Base-by-base conservation (phyloP, 2,113 vertebrate species). In the Colistium nudipinnis region DNA sequence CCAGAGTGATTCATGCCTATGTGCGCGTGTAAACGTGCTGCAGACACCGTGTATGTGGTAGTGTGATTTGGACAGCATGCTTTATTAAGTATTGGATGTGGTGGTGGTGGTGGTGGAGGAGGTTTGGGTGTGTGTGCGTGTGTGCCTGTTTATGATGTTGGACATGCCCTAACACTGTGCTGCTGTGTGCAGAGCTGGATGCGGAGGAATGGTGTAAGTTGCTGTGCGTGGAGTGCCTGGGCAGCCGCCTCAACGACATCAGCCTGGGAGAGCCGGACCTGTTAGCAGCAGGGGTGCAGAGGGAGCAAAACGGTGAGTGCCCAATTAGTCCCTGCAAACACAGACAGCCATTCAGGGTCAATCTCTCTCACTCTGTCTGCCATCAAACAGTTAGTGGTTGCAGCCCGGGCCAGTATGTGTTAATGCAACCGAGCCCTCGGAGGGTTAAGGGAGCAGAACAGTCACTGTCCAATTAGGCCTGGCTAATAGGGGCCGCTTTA, bases 201-300 rank as follows among this genome's bases (percentile, higher is more conserved):
- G 97, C 98, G 0, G 98, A 99, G 86, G 97, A 99, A 70, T 99
- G 98, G 98, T 99, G 96, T 86, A 99, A 99, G 75, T 94, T 97
- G 74, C 94, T 99, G 76, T 99, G 96, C 70, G 88, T 96, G 91
- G 98, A 99, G 90, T 99, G 97, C 80, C 91, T 99, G 83, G 96
- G 96, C 87, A 96, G 94, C 75, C 92, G 96, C 54, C 93, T 98
- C 67, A 98, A 98, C 81, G 98, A 99, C 89, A 99, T 99, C 93
- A 98, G 97, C 87, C 95, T 98, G 14, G 98, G 98, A 39, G 98
- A 99, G 74, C 98, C 98, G 10, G 98, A 99, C 90, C 95, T 99
- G 67, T 94, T 99, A 93, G 98, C 97, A 28, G 97, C 97, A 1
- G 98, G 98, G 35, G 98, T 98, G 53, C 98, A 99, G 92, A 93